phyloP scores from a whole-genome alignment of 2,888 invertebrate genomes.

The Eupithecia abbreviata region DNA sequence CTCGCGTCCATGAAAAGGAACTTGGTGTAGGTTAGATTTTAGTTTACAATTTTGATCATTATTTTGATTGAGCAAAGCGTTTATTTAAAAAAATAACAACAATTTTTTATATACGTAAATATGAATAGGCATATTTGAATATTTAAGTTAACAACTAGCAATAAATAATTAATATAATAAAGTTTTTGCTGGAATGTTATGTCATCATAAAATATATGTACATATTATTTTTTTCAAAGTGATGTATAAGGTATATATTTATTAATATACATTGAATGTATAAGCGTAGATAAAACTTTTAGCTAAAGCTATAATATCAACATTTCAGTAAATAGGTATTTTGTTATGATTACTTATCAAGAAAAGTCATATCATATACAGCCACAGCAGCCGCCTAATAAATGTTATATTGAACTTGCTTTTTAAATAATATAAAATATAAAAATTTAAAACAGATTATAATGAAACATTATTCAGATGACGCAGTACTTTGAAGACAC shows the following conservation, averaged over 20 bases:
- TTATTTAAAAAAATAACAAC: slow-evolving; percentile 29
- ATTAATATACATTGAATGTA: not conserved
- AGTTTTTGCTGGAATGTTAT: slow-evolving; percentile 8
- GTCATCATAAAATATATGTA: not conserved
- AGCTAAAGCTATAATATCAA: slow-evolving; percentile 36
- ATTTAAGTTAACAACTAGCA: slow-evolving; percentile 17
- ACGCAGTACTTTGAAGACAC: not conserved
- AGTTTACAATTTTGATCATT: slow-evolving; percentile 36
- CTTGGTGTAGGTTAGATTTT: slow-evolving; percentile 28
- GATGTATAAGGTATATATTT: not conserved
- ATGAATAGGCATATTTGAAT: not conserved
- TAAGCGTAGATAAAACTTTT: slow-evolving; percentile 35
- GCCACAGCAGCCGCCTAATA: not conserved
- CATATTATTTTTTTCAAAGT: not conserved
- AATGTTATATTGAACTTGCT: not conserved
- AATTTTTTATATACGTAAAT: slow-evolving; percentile 7
- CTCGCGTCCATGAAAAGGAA: slow-evolving; percentile 24
- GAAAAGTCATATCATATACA: not conserved
- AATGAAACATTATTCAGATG: too few species aligned
- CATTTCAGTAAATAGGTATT: not conserved
- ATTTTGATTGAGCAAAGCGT: slow-evolving; percentile 41
- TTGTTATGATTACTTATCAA: not conserved
- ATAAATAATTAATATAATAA: slow-evolving; percentile 10
- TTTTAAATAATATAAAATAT: not conserved
- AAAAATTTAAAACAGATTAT: not conserved